These are phyloP conservation scores for Acanthoscelides obtectus DNA, from an alignment of 2,888 invertebrate species.

Conservation along the genomic window DNA sequence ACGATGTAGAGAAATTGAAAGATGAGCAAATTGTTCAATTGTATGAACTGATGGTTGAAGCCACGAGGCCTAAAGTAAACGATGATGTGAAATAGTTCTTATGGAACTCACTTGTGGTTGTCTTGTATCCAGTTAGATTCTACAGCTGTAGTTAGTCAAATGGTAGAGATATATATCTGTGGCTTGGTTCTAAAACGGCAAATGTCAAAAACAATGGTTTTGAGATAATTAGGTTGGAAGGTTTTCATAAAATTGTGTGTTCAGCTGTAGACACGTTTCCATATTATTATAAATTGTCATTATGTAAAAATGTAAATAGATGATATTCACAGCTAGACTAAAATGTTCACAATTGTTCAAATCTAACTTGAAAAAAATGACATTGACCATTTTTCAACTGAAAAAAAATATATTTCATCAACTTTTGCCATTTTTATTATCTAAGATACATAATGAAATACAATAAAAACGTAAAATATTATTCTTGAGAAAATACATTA, in stretches of 20 bases:
- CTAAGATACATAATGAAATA: not conserved
- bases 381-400: not conserved
- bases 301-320: not conserved
- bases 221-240: no score
- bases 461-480: no score
- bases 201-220: no score
- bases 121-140: no score
- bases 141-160: no score
- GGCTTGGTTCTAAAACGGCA: no score
- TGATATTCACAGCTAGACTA: not conserved
- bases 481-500: no score
- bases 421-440: not conserved
- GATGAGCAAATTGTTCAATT: slow-evolving; percentile 83
- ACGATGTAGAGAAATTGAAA: slow-evolving; percentile 64
- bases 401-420: not conserved
- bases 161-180: no score
- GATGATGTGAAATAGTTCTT: not conserved
- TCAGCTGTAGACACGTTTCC: no score
- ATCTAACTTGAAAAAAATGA: not conserved
- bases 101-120: slow-evolving; percentile 1
- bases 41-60: slow-evolving; percentile 74
- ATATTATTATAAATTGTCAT: not conserved
- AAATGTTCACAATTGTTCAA: not conserved
- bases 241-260: no score
- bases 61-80: slow-evolving; percentile 41